These are phyloP conservation scores for Geophilus truncorum DNA, from an alignment of 2,888 invertebrate species.

Conservation along the genomic window DNA sequence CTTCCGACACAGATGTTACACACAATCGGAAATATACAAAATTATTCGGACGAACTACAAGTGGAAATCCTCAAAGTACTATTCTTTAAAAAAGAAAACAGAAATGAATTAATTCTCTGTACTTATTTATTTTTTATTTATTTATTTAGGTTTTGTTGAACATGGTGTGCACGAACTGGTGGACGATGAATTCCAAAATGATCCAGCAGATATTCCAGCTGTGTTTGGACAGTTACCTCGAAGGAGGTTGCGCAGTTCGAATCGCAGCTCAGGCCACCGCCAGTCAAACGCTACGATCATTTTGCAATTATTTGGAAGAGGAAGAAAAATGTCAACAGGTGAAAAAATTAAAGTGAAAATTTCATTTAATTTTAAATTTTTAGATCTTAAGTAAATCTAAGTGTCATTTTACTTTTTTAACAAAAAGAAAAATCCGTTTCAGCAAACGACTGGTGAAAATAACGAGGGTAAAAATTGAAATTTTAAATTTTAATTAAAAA, in stretches of 20 bases:
- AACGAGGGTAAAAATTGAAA: not conserved
- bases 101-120: not conserved
- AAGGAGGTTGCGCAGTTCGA: slow-evolving; percentile 70
- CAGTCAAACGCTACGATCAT: slow-evolving; percentile 79
- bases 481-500: too few species aligned
- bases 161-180: slow-evolving; percentile 79
- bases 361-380: too few species aligned
- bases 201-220: slow-evolving; percentile 80
- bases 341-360: not conserved
- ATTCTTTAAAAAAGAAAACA: not conserved
- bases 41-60: slow-evolving; percentile 81
- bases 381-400: not conserved
- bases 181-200: slow-evolving; percentile 81
- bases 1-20: slow-evolving; percentile 83
- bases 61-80: slow-evolving; percentile 62
- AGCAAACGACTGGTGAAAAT: not conserved
- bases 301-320: slow-evolving; percentile 62
- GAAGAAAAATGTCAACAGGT: slow-evolving; percentile 58
- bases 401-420: too few species aligned
- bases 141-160: slow-evolving; percentile 65
- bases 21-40: slow-evolving; percentile 72
- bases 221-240: slow-evolving; percentile 75
- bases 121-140: not conserved
- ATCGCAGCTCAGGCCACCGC: slow-evolving; percentile 86
- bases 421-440: slow-evolving; percentile 31